Conservation (phyloP, 2,888 invertebrate species). For the Calameuta filiformis region DNA sequence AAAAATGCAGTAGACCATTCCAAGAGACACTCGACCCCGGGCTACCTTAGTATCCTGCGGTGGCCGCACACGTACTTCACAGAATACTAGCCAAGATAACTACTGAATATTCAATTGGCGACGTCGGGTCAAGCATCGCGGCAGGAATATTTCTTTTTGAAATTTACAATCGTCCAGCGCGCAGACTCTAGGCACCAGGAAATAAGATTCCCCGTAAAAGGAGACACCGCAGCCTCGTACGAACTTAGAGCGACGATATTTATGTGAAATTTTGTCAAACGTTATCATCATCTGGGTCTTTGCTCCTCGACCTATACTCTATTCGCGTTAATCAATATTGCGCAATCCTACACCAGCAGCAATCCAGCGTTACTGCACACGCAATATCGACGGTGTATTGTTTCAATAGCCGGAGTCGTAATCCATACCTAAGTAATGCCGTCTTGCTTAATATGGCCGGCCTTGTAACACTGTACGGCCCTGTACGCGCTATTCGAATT, state of each 20-base stretch:
- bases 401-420: conserved; percentile 46
- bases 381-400: conserved; percentile 44
- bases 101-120: neutral
- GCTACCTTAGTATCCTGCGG: neutral
- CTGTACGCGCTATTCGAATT: conserved; percentile 42
- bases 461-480: conserved; percentile 43
- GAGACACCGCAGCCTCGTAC: neutral
- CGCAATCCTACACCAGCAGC: neutral
- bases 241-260: neutral
- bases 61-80: neutral
- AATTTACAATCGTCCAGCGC: neutral
- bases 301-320: neutral
- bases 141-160: neutral
- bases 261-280: neutral
- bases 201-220: neutral
- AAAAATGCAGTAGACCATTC: neutral
- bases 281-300: neutral
- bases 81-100: neutral
- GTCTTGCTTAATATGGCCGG: conserved; percentile 37
- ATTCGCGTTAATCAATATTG: neutral
- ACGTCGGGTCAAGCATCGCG: neutral
- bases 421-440: conserved; percentile 42
- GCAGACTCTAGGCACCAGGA: neutral
- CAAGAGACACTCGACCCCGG: neutral
- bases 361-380: neutral